Evolutionary conservation across 2,113 vertebrate genomes (phyloP).

Genomic region (Semnopithecus entellus): DNA sequence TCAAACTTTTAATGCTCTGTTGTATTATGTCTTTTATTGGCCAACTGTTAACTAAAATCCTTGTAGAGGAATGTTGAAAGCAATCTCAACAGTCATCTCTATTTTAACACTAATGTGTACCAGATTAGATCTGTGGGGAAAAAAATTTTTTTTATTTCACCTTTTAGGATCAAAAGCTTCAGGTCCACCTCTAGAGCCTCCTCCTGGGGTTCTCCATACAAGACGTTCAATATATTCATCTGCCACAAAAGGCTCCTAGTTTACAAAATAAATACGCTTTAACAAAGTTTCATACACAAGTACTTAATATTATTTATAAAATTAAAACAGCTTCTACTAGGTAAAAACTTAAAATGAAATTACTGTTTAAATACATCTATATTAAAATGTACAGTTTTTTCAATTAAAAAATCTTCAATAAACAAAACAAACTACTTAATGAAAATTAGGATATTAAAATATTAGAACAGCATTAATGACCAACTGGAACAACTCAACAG

Average conservation of each 20-base stretch:
- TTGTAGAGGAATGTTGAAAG: neutral
- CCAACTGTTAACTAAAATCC: constrained; percentile 40
- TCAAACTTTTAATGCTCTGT: neutral
- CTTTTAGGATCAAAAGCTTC: constrained; percentile 99
- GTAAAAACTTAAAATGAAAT: constrained; percentile 42
- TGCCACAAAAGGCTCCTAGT: constrained; percentile 97
- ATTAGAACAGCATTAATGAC: neutral
- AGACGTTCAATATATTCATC: constrained; percentile 99
- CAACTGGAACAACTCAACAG: neutral
- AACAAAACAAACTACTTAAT: neutral
- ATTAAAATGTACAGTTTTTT: neutral
- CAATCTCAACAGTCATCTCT: neutral
- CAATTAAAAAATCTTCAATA: neutral
- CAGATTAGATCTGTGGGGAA: neutral
- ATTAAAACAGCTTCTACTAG: constrained; percentile 25
- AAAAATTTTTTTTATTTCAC: constrained; percentile 82
- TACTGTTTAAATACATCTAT: neutral
- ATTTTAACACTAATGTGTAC: constrained; percentile 11
- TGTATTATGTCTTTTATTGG: neutral
- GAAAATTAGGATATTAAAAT: constrained; percentile 20
- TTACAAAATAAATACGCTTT: constrained; percentile 79
- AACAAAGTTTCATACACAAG: constrained; percentile 55
- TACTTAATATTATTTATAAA: constrained; percentile 57
- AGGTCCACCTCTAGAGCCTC: constrained; percentile 96
- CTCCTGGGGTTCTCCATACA: constrained; percentile 98